Base-by-base conservation (phyloP, 2,888 invertebrate species). In the Glaucopsyche alexis region DNA sequence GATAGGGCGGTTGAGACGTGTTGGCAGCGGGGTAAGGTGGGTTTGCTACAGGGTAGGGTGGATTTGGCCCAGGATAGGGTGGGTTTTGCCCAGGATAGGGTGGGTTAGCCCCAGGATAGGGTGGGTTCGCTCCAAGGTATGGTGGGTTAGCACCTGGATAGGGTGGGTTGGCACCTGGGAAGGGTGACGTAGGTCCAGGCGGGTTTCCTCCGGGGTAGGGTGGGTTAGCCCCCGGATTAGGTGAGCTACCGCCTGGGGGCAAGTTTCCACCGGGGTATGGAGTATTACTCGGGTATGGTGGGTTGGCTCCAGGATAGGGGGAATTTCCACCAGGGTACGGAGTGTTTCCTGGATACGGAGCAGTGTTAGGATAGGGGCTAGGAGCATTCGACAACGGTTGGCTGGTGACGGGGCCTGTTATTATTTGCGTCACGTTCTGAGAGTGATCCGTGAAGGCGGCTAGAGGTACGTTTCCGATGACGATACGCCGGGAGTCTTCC, bases 391-490 rank as follows among this genome's bases (percentile, higher is more conserved):
- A 72, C 40, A 79, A 14, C 0, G 87, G 84, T 74, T 88, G 86
- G 74, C 78, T 82, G 2, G 83, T 75, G 13, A 86, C 74, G 0
- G 69, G 47, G 13, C 47, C 47, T 7, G 66, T n/a, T 3, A 47
- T 19, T 11, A 69, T 49, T 8, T 47, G n/a, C 4, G 66, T 69
- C 8, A 69, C 14, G 49, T 69, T 69, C 49, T 69, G 69, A 7
- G 69, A 69, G 29, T 69, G 69, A 29, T 84, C 84, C 71, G 86
- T 85, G 75, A 78, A 83, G 42, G 83, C 86, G 0, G 79, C 74
- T 7, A 92, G 76, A 0, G 92, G 91, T 5, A 89, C 76, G 6
- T 83, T 85, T 0, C 92, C 92, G 16, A 93, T 81, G 9, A 85
- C 79, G 29, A 91, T 79, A 0, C 77, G 80, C 0, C 77, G 80